Evolutionary conservation across 2,888 invertebrate genomes (phyloP).

Genomic region (Plutella xylostella): DNA sequence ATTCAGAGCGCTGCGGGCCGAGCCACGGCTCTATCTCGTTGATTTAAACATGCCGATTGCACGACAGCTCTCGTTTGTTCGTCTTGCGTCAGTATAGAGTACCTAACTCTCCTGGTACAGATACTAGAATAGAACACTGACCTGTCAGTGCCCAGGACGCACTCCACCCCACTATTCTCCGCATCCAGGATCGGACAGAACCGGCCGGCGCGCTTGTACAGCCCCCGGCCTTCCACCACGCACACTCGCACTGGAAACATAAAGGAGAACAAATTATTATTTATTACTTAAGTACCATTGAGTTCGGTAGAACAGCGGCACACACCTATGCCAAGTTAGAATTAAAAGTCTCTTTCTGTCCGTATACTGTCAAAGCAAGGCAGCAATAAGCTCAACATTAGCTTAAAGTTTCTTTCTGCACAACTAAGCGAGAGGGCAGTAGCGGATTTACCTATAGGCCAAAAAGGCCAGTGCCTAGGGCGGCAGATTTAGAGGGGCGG

Average conservation of each 20-base stretch:
- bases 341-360: neutral
- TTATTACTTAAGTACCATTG: neutral
- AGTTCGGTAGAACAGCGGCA: neutral
- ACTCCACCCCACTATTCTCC: conserved; percentile 73
- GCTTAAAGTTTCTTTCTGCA: too few species aligned
- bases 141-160: conserved; percentile 79
- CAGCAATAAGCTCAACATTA: too few species aligned
- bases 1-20: too few species aligned
- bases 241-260: conserved; percentile 73
- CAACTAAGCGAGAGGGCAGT: too few species aligned
- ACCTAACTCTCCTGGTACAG: too few species aligned
- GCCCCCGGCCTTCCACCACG: conserved; percentile 75
- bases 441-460: too few species aligned
- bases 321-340: neutral
- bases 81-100: too few species aligned
- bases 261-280: conserved; percentile 23
- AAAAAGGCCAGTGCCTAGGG: too few species aligned
- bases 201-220: conserved; percentile 68
- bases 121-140: conserved; percentile 28
- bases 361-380: neutral
- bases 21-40: too few species aligned
- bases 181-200: conserved; percentile 75
- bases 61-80: too few species aligned
- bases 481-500: too few species aligned
- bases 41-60: too few species aligned